Evolutionary conservation across 2,113 vertebrate genomes (phyloP), one percentile per base, ranked within the genome.

Genomic region (Urocynchramus pylzowi): DNA sequence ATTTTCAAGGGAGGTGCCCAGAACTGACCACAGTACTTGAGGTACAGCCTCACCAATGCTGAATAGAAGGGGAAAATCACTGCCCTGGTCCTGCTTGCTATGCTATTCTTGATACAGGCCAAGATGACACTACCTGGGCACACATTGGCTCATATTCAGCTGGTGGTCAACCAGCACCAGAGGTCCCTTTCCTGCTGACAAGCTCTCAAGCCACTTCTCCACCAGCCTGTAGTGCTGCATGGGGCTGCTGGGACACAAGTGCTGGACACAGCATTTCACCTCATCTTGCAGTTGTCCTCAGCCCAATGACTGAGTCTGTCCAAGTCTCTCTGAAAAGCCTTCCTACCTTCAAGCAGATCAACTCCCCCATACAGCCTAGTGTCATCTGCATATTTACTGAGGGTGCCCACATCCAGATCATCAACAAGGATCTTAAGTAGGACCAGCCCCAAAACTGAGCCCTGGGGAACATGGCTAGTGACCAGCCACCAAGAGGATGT

Each of bases 141-240:
- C n/a, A 63, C n/a, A 18, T 3, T 30, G 20, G 24, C 6, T 41
- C 41, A n/a, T 63, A 14, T 63, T 87, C 20, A 63, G 19, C n/a
- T 6, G 2, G 16, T 6, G 6, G 23, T 41, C 13, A 47, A 30
- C 19, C 49, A 59, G n/a, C 14, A 18, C 41, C n/a, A 11, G 15
- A 45, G 54, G 6, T 39, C 22, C 17, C 18, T 60, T 52, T 68
- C 44, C 53, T 69, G 28, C 15, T 0, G 0, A 28, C 39, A 33
- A 44, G 3, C 7, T 61, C 73, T 68, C 33, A 60, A 60, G 33
- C 9, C 17, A 37, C 33, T 37, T 21, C 23, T 47, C 18, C 42
- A 23, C 8, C 28, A 28, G 19, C 30, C 30, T n/a, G 11, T 39
- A 39, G 22, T 1, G 0, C 17, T 33, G 19, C 24, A 30, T 23